Percentiles rank a stretch among this genome's conserved stretches.
phyloP scores from a whole-genome alignment of 2,888 invertebrate species.

The Noctua pronuba region DNA sequence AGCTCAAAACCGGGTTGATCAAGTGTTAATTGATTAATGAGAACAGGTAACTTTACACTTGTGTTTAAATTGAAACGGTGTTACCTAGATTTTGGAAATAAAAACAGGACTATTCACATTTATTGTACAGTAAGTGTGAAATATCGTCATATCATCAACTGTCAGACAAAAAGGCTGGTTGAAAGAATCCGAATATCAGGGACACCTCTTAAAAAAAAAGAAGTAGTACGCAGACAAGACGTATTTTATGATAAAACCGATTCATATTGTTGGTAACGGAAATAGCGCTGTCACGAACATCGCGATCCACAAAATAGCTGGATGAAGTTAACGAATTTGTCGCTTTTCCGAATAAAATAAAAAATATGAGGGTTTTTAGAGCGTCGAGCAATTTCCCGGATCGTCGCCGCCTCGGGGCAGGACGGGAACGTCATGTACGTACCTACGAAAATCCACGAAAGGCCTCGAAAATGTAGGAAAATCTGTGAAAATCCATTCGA shows the following conservation, averaged over 20 bases:
- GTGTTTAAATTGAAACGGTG: conserved; percentile 9
- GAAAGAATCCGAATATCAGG: background rate
- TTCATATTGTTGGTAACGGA: conserved; percentile 22
- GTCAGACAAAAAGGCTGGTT: background rate
- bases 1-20: conserved; percentile 23
- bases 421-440: conserved; percentile 28
- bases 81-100: conserved; percentile 8
- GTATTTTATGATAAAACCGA: conserved; percentile 13
- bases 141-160: conserved; percentile 8
- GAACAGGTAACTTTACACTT: conserved; percentile 38
- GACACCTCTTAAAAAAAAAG: background rate
- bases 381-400: conserved; percentile 63
- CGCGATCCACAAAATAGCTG: conserved; percentile 30
- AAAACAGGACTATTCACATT: background rate
- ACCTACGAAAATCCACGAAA: conserved; percentile 25
- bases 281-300: conserved; percentile 47
- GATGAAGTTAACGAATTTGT: conserved; percentile 52
- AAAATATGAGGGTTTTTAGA: conserved; percentile 61
- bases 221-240: background rate
- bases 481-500: conserved; percentile 47
- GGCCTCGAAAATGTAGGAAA: conserved; percentile 35
- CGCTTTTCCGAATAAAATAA: conserved; percentile 58
- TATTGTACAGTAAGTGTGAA: background rate
- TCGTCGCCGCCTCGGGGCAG: conserved; percentile 33
- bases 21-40: conserved; percentile 47